Conservation (phyloP, 2,888 invertebrate genomes). For the Cantharis rustica region DNA sequence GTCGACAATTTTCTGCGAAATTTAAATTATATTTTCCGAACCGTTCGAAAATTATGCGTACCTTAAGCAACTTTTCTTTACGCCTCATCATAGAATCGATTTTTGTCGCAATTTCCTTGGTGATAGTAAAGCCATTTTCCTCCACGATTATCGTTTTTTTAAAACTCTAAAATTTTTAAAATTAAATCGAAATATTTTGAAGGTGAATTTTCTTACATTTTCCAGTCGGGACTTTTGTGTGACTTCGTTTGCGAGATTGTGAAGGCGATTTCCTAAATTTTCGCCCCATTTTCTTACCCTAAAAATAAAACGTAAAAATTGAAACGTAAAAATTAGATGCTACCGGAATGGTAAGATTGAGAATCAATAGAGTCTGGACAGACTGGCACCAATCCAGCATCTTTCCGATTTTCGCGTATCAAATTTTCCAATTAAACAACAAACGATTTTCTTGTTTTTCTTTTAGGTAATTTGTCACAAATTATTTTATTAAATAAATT, state of each 20-base stretch:
- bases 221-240: slow-evolving; percentile 76
- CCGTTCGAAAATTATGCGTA: slow-evolving; percentile 36
- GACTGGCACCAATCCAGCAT: slow-evolving; percentile 24
- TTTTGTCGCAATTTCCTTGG: slow-evolving; percentile 79
- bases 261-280: slow-evolving; percentile 74
- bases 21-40: background rate
- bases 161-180: slow-evolving; percentile 40
- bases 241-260: slow-evolving; percentile 75
- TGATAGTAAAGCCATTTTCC: slow-evolving; percentile 73
- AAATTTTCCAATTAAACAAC: background rate
- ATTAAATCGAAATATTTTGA: background rate
- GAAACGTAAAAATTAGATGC: background rate
- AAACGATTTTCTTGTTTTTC: background rate
- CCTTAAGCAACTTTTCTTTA: slow-evolving; percentile 83
- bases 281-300: slow-evolving; percentile 80
- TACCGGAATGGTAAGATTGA: background rate
- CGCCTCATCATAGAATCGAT: slow-evolving; percentile 84
- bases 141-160: slow-evolving; percentile 58
- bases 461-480: background rate
- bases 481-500: background rate
- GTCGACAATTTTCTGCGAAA: slow-evolving; percentile 49
- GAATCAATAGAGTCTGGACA: slow-evolving; percentile 24
- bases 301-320: background rate
- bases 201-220: slow-evolving; percentile 58
- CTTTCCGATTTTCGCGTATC: background rate